Percentiles rank a stretch among this genome's conserved stretches.
Conservation (phyloP, 2,797 vertebrate species). For the Halcyon chelicuti region DNA sequence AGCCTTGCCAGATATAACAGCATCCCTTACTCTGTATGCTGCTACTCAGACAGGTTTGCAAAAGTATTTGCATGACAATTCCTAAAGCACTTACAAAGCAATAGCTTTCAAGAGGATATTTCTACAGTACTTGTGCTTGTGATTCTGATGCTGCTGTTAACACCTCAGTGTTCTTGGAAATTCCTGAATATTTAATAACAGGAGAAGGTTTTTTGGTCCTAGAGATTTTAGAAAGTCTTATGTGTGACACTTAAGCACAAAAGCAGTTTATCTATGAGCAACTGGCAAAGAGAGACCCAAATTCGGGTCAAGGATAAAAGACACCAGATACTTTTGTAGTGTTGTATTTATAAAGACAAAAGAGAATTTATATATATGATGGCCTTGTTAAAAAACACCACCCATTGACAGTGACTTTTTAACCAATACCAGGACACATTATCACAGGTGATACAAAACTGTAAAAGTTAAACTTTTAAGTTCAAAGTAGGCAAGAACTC, state of each 20-base stretch:
- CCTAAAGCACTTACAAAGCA: background rate
- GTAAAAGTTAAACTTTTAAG: background rate
- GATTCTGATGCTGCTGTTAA: background rate
- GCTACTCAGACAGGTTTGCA: background rate
- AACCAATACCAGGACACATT: background rate
- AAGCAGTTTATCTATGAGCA: background rate
- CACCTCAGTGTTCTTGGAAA: background rate
- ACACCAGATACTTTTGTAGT: background rate
- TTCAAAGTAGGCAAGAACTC: background rate
- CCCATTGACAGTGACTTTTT: background rate
- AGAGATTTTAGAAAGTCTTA: background rate
- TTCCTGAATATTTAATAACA: background rate
- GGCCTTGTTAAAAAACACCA: background rate
- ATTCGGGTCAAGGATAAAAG: background rate
- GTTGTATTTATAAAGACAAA: background rate
- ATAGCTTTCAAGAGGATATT: background rate
- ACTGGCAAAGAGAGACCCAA: background rate
- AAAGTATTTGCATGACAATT: background rate
- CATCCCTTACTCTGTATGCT: background rate
- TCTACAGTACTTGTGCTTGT: background rate
- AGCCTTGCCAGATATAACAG: background rate
- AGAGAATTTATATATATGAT: background rate
- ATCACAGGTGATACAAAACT: background rate
- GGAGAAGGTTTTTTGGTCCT: background rate
- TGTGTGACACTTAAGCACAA: background rate